Evolutionary conservation across 2,888 invertebrate genomes (phyloP).

Genomic region (Campopleginae sp.): DNA sequence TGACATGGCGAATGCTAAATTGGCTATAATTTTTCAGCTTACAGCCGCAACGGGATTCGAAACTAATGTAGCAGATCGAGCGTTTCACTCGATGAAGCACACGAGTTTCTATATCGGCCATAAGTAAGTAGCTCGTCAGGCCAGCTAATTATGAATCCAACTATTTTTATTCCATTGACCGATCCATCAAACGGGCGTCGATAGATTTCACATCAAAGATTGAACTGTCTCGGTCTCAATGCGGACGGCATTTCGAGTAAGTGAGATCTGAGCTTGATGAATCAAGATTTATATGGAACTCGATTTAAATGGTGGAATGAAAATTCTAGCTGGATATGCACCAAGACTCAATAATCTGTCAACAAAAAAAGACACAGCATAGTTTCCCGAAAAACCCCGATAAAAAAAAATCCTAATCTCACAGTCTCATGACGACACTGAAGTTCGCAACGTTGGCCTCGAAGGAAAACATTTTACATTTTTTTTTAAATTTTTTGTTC

Average conservation of each 20-base stretch:
- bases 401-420: background rate
- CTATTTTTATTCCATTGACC: constrained; percentile 35
- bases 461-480: too few species aligned
- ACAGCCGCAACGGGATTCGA: constrained; percentile 22
- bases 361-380: constrained; percentile 16
- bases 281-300: constrained; percentile 38
- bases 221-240: background rate
- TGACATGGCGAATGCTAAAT: background rate
- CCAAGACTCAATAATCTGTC: background rate
- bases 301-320: constrained; percentile 9
- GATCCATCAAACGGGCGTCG: constrained; percentile 45
- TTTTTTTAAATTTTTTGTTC: too few species aligned
- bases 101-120: constrained; percentile 34
- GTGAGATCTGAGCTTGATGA: background rate
- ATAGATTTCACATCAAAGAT: constrained; percentile 54
- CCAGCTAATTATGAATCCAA: constrained; percentile 45
- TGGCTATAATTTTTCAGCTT: constrained; percentile 17
- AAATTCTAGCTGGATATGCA: background rate
- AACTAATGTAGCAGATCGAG: constrained; percentile 30
- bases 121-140: constrained; percentile 41
- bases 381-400: background rate
- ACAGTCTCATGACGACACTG: too few species aligned
- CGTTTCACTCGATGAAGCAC: constrained; percentile 35
- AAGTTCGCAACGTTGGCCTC: too few species aligned
- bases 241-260: background rate